phyloP scores from a whole-genome alignment of 1,140 invertebrate genomes.

The Gonioctena quinquepunctata region DNA sequence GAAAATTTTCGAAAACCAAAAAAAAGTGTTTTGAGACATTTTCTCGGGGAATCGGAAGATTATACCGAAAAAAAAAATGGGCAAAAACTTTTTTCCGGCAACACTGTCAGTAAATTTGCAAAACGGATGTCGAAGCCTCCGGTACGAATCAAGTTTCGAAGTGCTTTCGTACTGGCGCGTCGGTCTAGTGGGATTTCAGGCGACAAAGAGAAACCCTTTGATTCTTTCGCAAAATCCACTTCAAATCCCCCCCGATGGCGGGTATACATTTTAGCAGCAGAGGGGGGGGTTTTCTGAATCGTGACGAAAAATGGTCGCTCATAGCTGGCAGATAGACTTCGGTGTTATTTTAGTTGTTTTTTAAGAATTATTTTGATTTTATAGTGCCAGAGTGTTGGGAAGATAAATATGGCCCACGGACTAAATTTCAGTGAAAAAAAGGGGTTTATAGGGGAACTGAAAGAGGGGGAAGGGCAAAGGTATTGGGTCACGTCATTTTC shows the following conservation, averaged over 20 bases:
- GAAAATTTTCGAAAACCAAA: no score
- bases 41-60: no score
- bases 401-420: slow-evolving; percentile 62
- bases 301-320: slow-evolving; percentile 56
- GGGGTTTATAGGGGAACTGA: slow-evolving; percentile 53
- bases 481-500: slow-evolving; percentile 79
- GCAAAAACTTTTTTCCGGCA: slow-evolving; percentile 51
- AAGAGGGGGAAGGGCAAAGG: slow-evolving; percentile 58
- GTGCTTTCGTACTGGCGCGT: slow-evolving; percentile 23
- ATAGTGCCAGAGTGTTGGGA: slow-evolving; percentile 38
- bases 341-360: slow-evolving; percentile 44
- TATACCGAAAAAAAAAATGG: no score
- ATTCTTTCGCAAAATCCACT: slow-evolving; percentile 29
- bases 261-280: slow-evolving; percentile 53
- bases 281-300: slow-evolving; percentile 55
- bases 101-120: slow-evolving; percentile 65
- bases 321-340: slow-evolving; percentile 43
- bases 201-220: slow-evolving; percentile 1
- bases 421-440: slow-evolving; percentile 60
- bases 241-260: slow-evolving; percentile 45
- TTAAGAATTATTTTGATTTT: slow-evolving; percentile 40
- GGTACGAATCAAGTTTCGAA: slow-evolving; percentile 32
- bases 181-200: neutral
- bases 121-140: slow-evolving; percentile 65
- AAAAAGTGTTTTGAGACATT: no score